Evolutionary conservation across 2,888 invertebrate species (phyloP), one percentile per base, ranked within the genome.

Genomic region (Rhabditoides inermis): DNA sequence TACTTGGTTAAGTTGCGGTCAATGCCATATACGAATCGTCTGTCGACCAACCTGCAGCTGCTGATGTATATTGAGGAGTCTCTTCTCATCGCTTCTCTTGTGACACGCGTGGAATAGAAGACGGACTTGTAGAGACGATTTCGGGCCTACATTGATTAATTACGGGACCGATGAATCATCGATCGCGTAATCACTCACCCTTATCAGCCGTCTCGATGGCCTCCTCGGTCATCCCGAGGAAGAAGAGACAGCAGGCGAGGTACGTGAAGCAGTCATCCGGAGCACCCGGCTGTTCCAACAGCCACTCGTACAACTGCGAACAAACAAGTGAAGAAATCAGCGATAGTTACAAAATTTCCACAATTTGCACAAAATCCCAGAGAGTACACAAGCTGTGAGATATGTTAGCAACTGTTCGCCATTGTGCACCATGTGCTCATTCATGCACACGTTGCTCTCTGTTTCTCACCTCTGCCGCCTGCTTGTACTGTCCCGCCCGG

Each of bases 221-320:
- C 70, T 87, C 85, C 23, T 83, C 81, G 73, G 86, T 86, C 84
- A 86, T 84, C 79, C 90, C 91, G 70, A 95, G 81, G 76, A 90
- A 92, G 78, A 95, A 95, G 79, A 88, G 88, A 77, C 91, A 91
- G 63, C 94, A 92, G 2, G 90, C 91, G 12, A 90, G 80, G 77
- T 90, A 90, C 28, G n/a, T n/a, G n/a, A n/a, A n/a, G n/a, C n/a
- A n/a, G n/a, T n/a, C n/a, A n/a, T n/a, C n/a, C n/a, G 72, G 84
- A 39, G 51, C 45, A 18, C 45, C 82, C 77, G 51, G 82, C 77
- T 62, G 83, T 77, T 67, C 82, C 22, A 77, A 64, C 53, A 81
- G 61, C 44, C 71, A 66, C 56, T 79, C 76, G 69, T 81, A 82
- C 61, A 79, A 77, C 79, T 79, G n/a, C n/a, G n/a, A n/a, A n/a